These are phyloP conservation scores for Callosobruchus maculatus DNA, from an alignment of 2,888 invertebrate genomes.

Conservation along the genomic window DNA sequence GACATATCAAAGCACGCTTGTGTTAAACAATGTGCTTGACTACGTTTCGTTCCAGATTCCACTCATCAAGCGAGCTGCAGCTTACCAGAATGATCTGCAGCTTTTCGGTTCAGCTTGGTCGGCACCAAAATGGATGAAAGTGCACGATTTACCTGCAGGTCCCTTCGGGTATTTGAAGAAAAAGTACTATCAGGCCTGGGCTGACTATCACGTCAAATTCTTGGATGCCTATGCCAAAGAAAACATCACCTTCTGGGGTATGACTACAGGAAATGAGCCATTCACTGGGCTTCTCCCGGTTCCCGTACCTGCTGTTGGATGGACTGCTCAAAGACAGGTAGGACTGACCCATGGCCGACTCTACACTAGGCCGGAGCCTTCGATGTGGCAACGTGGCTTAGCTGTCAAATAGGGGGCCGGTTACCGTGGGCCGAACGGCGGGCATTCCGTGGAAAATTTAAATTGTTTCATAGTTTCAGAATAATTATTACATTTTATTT, in stretches of 20 bases:
- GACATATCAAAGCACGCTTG: too few species aligned
- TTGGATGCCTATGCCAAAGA: conserved; percentile 68
- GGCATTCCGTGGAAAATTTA: too few species aligned
- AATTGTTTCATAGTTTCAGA: too few species aligned
- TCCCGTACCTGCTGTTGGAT: conserved; percentile 6
- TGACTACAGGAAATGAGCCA: conserved; percentile 40
- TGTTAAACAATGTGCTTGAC: background rate
- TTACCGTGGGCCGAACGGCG: too few species aligned
- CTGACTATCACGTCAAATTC: conserved; percentile 76
- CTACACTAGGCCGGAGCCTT: too few species aligned
- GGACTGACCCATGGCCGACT: too few species aligned
- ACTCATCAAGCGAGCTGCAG: conserved; percentile 4
- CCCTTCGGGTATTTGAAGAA: conserved; percentile 3
- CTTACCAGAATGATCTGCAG: background rate
- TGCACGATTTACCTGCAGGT: background rate
- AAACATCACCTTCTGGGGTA: conserved; percentile 69
- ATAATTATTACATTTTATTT: too few species aligned
- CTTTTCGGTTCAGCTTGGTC: conserved; percentile 8
- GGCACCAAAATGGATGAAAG: conserved; percentile 14
- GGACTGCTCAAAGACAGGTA: conserved; percentile 1
- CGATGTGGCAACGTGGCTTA: too few species aligned
- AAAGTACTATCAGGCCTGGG: conserved; percentile 59
- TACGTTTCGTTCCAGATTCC: conserved; percentile 4
- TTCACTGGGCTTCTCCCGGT: conserved; percentile 45
- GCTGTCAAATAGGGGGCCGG: too few species aligned